Evolutionary conservation across 2,797 vertebrate species (phyloP).

Genomic region (Amblyopsis hoosieri): DNA sequence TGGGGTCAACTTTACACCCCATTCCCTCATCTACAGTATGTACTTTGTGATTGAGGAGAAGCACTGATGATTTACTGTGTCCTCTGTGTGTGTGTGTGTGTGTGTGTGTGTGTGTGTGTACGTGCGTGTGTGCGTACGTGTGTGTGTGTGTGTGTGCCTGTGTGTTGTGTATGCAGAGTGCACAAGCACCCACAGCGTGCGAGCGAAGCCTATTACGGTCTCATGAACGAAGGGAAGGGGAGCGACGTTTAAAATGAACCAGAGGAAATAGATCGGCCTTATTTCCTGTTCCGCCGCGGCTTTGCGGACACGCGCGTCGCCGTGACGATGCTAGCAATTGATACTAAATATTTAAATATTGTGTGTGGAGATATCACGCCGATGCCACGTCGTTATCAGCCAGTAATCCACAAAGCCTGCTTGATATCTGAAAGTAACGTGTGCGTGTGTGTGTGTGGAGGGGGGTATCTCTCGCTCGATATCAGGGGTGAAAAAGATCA

Average conservation of each 20-base stretch:
- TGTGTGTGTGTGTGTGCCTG: constrained; percentile 36
- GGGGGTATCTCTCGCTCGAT: constrained; percentile 74
- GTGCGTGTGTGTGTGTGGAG: constrained; percentile 44
- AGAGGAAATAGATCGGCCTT: constrained; percentile 80
- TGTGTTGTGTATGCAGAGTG: constrained; percentile 53
- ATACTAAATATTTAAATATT: constrained; percentile 72
- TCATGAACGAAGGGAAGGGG: constrained; percentile 56
- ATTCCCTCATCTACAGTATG: too few relatives aligned
- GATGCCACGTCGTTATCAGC: constrained; percentile 80
- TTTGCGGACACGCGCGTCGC: constrained; percentile 69
- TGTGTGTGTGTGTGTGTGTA: constrained; percentile 15
- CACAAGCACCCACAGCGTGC: constrained; percentile 41
- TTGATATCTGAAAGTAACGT: constrained; percentile 79
- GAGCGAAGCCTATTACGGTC: constrained; percentile 66
- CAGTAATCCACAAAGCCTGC: constrained; percentile 82
- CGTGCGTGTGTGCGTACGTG: constrained; percentile 47
- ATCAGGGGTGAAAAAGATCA: constrained; percentile 65
- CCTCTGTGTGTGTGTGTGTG: too few relatives aligned
- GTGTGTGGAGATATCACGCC: constrained; percentile 74
- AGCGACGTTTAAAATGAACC: constrained; percentile 72
- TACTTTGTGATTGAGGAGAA: too few relatives aligned
- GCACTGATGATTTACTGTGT: too few relatives aligned
- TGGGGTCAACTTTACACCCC: too few relatives aligned
- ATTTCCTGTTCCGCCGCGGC: constrained; percentile 76
- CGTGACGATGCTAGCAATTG: constrained; percentile 78